Evolutionary conservation across 2,888 invertebrate species (phyloP), one percentile per base, ranked within the genome.

Genomic region (Acrobeloides nanus): DNA sequence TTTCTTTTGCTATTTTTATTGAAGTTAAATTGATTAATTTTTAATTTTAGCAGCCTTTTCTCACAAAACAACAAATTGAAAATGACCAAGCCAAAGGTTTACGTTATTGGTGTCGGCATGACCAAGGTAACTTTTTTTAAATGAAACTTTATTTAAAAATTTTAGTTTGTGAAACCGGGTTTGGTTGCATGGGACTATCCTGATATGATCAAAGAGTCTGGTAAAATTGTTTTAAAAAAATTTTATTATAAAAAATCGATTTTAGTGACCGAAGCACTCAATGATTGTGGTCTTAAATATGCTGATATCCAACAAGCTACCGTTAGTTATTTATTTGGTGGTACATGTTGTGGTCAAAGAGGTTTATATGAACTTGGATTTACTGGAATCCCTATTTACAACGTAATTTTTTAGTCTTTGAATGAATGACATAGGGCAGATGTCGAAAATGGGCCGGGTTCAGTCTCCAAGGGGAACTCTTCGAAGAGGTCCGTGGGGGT

Each of bases 151-250:
- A 35, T 15, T 35, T 35, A 8, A 35, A n/a, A 10, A 15, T 35
- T 59, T 21, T 25, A 65, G 82, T 97, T 97, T 78, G 86, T 88
- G 72, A 95, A 93, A 76, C 95, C 95, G 38, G 89, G 66, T 38
- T 59, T 81, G 40, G 52, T 59, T 78, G 83, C 46, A 80, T 83
- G 41, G 81, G 85, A 95, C 76, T 97, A 95, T 75, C 93, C 95
- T 0, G 84, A 89, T 62, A 83, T 93, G 82, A 92, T 86, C 15
- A 85, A 86, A 70, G 93, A 95, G 79, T 87, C 93, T 1, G 77
- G 77, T 77, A 32, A 50, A 8, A n/a, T n/a, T n/a, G n/a, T n/a
- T n/a, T n/a, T n/a, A n/a, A n/a, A n/a, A n/a, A n/a, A n/a, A n/a
- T n/a, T n/a, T n/a, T n/a, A n/a, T 12, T 50, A 33, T 15, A 35